Conservation (phyloP, 1,140 invertebrate genomes). For the Meloidogyne exigua region DNA sequence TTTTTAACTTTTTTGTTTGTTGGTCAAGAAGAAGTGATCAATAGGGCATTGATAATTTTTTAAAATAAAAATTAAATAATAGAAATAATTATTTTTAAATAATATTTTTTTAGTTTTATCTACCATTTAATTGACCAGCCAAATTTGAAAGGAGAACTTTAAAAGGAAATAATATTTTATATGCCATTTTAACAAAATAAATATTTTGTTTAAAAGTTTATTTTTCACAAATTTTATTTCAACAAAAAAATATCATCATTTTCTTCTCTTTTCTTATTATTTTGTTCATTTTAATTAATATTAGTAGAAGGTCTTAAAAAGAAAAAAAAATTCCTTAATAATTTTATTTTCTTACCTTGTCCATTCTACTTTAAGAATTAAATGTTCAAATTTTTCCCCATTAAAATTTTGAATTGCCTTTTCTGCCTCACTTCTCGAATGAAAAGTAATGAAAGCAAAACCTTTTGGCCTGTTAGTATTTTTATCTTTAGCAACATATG, state of each 20-base stretch:
- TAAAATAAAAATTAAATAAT: not conserved
- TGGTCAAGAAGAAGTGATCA: too few species aligned
- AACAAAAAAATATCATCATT: not conserved
- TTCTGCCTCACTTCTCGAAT: constrained; percentile 81
- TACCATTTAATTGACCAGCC: constrained; percentile 55
- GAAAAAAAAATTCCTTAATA: not conserved
- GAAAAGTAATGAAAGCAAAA: constrained; percentile 95
- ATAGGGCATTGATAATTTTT: too few species aligned
- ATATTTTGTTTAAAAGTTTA: too few species aligned
- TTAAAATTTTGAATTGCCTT: constrained; percentile 84
- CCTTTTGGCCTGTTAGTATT: constrained; percentile 68
- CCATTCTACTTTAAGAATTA: constrained; percentile 97
- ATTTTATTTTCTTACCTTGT: constrained; percentile 72
- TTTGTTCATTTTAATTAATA: not conserved
- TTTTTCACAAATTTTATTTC: too few species aligned
- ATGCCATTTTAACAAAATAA: too few species aligned
- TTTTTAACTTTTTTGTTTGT: too few species aligned
- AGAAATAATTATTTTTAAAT: too few species aligned
- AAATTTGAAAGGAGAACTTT: constrained; percentile 61
- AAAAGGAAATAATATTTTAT: constrained; percentile 16
- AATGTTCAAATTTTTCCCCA: constrained; percentile 91
- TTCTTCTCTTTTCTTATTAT: not conserved
- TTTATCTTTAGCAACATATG: constrained; percentile 83
- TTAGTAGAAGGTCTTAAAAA: constrained; percentile 17
- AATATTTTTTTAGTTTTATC: constrained; percentile 41